phyloP scores from a whole-genome alignment of 2,888 invertebrate genomes.

The Philereme vetulata region DNA sequence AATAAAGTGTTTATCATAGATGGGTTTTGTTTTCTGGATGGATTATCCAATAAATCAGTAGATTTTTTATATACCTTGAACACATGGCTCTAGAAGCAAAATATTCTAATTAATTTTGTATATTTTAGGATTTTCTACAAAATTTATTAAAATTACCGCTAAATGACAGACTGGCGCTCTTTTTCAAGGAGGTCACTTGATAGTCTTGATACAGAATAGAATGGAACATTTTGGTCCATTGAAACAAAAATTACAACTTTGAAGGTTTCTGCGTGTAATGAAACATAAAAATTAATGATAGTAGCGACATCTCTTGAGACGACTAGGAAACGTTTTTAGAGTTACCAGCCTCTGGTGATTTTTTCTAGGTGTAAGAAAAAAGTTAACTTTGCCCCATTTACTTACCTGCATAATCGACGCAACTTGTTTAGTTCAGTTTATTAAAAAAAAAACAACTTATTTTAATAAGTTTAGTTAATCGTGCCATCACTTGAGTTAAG shows the following conservation, averaged over 20 bases:
- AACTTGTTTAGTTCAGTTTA: too few relatives aligned
- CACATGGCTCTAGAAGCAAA: slow-evolving; percentile 11
- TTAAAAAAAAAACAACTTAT: too few relatives aligned
- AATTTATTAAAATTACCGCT: slow-evolving; percentile 19
- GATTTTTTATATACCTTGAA: slow-evolving; percentile 10
- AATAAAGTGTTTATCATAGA: slow-evolving; percentile 1
- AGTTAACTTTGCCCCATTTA: too few relatives aligned
- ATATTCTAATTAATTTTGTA: slow-evolving; percentile 4
- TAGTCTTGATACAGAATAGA: too few relatives aligned
- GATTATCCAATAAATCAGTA: slow-evolving; percentile 16
- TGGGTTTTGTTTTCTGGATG: slow-evolving; percentile 9
- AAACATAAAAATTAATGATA: not conserved
- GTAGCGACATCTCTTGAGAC: not conserved
- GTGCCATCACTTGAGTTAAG: too few relatives aligned
- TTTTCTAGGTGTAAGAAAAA: not conserved
- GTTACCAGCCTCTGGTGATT: not conserved
- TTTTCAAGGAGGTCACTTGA: too few relatives aligned
- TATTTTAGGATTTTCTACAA: slow-evolving; percentile 11
- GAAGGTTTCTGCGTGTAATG: not conserved
- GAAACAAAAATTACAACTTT: not conserved
- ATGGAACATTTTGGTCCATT: too few relatives aligned
- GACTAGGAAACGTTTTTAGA: not conserved
- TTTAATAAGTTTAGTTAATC: too few relatives aligned
- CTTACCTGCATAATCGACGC: too few relatives aligned
- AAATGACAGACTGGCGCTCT: slow-evolving; percentile 4